phyloP scores from a whole-genome alignment of 2,888 invertebrate genomes.

The Pyrocoelia pectoralis region DNA sequence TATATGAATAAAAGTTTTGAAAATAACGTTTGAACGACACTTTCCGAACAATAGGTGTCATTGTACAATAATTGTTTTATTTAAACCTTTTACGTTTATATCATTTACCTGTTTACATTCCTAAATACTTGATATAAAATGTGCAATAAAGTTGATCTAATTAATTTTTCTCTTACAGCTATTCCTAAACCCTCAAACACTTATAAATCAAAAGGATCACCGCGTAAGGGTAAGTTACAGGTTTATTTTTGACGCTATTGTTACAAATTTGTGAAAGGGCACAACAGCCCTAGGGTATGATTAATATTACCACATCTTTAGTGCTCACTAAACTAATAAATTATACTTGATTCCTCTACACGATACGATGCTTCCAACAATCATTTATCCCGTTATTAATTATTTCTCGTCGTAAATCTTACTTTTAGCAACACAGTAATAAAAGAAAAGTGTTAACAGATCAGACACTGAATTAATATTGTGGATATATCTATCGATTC shows the following conservation, averaged over 20 bases:
- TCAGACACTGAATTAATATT: slow-evolving; percentile 15
- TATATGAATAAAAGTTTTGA: slow-evolving; percentile 6
- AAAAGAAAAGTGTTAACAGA: slow-evolving; percentile 13
- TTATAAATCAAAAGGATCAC: slow-evolving; percentile 42
- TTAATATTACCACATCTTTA: slow-evolving; percentile 26
- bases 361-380: slow-evolving; percentile 28
- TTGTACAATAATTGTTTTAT: too few relatives aligned
- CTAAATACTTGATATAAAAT: too few relatives aligned
- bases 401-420: slow-evolving; percentile 27
- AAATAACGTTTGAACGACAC: neutral
- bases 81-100: too few relatives aligned
- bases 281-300: slow-evolving; percentile 13
- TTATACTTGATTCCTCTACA: slow-evolving; percentile 29
- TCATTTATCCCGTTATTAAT: slow-evolving; percentile 37
- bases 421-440: slow-evolving; percentile 17
- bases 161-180: slow-evolving; percentile 39
- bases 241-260: slow-evolving; percentile 15
- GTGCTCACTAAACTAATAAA: slow-evolving; percentile 28
- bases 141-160: neutral
- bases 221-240: slow-evolving; percentile 44
- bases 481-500: neutral
- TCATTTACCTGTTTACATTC: neutral
- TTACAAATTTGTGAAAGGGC: slow-evolving; percentile 13
- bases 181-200: slow-evolving; percentile 45
- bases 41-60: neutral